Conservation (phyloP, 1,140 invertebrate genomes). For the Laupala kohalensis region DNA sequence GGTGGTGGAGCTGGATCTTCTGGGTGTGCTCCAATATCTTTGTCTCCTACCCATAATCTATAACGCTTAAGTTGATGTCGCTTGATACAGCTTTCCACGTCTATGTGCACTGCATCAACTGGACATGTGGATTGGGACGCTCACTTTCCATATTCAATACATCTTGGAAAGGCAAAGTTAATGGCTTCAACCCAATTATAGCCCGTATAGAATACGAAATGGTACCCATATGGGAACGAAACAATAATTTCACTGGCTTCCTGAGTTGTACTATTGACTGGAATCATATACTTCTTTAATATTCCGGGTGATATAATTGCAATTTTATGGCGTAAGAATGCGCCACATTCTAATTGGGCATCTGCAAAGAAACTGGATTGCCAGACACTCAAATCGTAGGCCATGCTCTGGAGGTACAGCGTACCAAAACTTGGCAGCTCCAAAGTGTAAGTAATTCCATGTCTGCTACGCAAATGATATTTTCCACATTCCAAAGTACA, state of each 20-base stretch:
- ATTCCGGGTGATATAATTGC: conserved; percentile 89
- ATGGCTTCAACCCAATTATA: conserved; percentile 99
- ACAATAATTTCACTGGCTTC: conserved; percentile 57
- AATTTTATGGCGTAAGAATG: conserved; percentile 96
- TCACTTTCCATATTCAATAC: conserved; percentile 97
- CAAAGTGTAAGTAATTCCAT: background rate
- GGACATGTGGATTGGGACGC: conserved; percentile 69
- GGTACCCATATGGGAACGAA: conserved; percentile 55
- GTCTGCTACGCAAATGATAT: background rate
- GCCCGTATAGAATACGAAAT: conserved; percentile 88
- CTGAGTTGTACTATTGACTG: conserved; percentile 76
- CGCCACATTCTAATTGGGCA: conserved; percentile 73
- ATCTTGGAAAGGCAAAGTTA: conserved; percentile 91
- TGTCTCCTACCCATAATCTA: conserved; percentile 62
- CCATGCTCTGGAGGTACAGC: conserved; percentile 91
- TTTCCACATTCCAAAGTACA: background rate
- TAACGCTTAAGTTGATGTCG: conserved; percentile 85
- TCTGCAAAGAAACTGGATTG: conserved; percentile 76
- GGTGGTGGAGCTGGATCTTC: too few relatives aligned
- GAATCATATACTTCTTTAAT: conserved; percentile 84
- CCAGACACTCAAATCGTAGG: conserved; percentile 34
- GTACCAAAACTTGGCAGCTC: conserved; percentile 27
- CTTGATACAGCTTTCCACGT: conserved; percentile 93
- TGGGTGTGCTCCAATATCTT: conserved; percentile 82
- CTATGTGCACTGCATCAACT: conserved; percentile 88